These are phyloP conservation scores for Triplophysa tibetana DNA, from an alignment of 2,113 vertebrate genomes.

Conservation along the genomic window DNA sequence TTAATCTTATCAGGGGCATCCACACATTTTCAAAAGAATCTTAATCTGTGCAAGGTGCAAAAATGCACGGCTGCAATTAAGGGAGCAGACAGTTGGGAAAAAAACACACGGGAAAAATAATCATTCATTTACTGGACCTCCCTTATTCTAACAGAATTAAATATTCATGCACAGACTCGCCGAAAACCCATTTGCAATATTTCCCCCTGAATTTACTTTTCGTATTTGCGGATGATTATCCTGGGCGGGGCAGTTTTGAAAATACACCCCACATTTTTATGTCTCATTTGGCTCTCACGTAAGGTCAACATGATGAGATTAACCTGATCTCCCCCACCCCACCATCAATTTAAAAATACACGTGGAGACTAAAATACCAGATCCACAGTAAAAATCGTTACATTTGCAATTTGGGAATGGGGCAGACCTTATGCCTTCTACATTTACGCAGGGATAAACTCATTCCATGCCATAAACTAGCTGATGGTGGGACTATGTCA, in stretches of 20 bases:
- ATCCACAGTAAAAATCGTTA: conserved; percentile 29
- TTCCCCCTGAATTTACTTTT: conserved; percentile 75
- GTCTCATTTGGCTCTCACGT: conserved; percentile 72
- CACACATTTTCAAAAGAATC: conserved; percentile 57
- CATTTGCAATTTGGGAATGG: conserved; percentile 35
- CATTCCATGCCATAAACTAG: conserved; percentile 7
- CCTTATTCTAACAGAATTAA: conserved; percentile 73
- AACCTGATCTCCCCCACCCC: conserved; percentile 54
- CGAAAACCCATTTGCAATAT: conserved; percentile 73
- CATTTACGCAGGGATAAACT: conserved; percentile 30
- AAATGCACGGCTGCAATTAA: conserved; percentile 66
- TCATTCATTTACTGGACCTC: conserved; percentile 70
- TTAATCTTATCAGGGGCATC: conserved; percentile 61
- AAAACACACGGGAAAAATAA: conserved; percentile 55
- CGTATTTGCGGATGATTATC: conserved; percentile 76
- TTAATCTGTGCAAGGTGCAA: conserved; percentile 62
- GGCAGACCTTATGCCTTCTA: neutral
- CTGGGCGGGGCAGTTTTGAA: conserved; percentile 48
- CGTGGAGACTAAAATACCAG: conserved; percentile 32
- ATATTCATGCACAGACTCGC: conserved; percentile 75
- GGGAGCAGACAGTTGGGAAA: conserved; percentile 58
- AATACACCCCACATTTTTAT: conserved; percentile 65
- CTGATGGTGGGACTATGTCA: conserved; percentile 22
- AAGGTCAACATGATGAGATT: conserved; percentile 71
- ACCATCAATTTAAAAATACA: conserved; percentile 48